Percentiles rank a stretch among this genome's conserved stretches.
Conservation (phyloP, 2,797 vertebrate species). For the Carduelis carduelis region DNA sequence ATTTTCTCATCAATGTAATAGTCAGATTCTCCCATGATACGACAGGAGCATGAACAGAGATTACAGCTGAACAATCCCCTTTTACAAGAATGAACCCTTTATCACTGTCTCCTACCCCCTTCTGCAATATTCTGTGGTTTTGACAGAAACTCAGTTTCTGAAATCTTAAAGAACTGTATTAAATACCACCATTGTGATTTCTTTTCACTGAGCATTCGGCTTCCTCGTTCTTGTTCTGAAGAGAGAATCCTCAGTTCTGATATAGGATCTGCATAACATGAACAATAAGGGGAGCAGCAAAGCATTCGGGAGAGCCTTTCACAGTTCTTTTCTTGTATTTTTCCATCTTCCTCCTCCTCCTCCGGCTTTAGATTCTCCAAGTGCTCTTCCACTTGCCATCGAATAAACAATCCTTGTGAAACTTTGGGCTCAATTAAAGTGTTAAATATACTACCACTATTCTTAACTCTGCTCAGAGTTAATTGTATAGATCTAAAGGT, state of each 20-base stretch:
- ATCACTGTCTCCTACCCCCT: not conserved
- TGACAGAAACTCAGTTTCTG: constrained; percentile 15
- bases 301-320: not conserved
- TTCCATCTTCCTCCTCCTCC: not conserved
- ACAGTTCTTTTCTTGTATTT: not conserved
- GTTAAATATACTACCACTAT: not conserved
- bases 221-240: constrained; percentile 12
- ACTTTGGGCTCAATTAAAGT: not conserved
- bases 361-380: not conserved
- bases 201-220: not conserved
- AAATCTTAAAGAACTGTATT: constrained; percentile 17
- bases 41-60: not conserved
- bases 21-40: constrained; percentile 43
- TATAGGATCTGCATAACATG: not conserved
- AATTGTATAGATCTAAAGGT: not conserved
- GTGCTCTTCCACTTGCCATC: not conserved
- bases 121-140: not conserved
- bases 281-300: not conserved
- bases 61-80: not conserved
- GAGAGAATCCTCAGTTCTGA: not conserved
- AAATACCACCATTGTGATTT: constrained; percentile 18
- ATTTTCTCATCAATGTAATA: constrained; percentile 43
- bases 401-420: not conserved
- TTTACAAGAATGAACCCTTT: constrained; percentile 4
- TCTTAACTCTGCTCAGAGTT: not conserved